Conservation (phyloP, 2,888 invertebrate species). For the Drosophila fungiperda region DNA sequence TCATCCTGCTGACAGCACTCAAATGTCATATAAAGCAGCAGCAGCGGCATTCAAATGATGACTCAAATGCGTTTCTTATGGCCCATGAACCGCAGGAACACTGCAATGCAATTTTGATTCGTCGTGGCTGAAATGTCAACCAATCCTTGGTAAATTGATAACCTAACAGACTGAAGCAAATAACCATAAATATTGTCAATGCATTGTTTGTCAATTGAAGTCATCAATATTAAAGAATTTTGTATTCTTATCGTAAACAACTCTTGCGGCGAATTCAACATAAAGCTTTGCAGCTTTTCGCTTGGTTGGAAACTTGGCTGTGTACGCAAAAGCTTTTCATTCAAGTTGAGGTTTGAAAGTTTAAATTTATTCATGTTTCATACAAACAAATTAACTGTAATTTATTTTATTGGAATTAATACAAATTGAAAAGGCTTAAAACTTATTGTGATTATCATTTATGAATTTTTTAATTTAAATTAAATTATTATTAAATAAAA, state of each 20-base stretch:
- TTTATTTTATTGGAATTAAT: background rate
- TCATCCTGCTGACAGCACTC: constrained; percentile 34
- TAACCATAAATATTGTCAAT: constrained; percentile 2
- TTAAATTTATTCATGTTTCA: background rate
- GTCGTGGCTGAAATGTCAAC: constrained; percentile 8
- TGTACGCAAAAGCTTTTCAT: background rate
- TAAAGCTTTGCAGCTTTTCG: background rate
- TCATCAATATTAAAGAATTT: background rate
- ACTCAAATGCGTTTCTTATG: constrained; percentile 31
- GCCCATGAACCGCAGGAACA: background rate
- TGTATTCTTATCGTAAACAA: background rate
- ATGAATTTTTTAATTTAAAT: too few species aligned
- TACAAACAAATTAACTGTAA: background rate
- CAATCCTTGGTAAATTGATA: constrained; percentile 33
- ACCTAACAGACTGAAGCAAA: background rate
- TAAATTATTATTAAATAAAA: background rate
- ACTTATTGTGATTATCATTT: background rate
- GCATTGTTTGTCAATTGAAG: constrained; percentile 1
- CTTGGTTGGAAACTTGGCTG: constrained; percentile 24
- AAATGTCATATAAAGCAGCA: constrained; percentile 49
- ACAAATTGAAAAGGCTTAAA: background rate
- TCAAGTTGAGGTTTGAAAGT: background rate
- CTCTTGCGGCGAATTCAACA: constrained; percentile 19
- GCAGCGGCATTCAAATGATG: constrained; percentile 38
- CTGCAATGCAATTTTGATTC: constrained; percentile 8